Evolutionary conservation across 2,113 vertebrate genomes (phyloP), one percentile per base, ranked within the genome.

Genomic region (Morphnarchus princeps): DNA sequence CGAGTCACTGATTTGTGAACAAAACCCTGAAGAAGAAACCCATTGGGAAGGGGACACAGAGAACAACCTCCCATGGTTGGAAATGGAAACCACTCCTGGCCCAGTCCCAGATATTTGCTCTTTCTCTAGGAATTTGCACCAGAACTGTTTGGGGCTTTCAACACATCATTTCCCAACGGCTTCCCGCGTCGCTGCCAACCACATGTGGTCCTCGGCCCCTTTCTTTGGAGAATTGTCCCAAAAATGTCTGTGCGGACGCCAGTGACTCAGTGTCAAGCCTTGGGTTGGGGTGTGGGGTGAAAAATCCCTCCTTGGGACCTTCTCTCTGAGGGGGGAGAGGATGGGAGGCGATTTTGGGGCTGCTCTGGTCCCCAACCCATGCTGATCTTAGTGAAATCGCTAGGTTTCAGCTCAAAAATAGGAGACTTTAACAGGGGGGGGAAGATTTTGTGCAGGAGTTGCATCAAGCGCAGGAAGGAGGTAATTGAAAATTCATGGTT

Each of bases 101-200:
- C 32, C 28, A 0, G 1, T 2, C 52, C 65, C 42, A 71, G 49
- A 24, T 16, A 13, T 57, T 38, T 0, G 0, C 73, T 63, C 31
- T 72, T 85, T 34, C 52, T 45, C 45, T 47, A n/a, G 47, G 67
- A 74, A 74, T 67, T 26, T 22, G 29, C 47, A 40, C 29, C 76
- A 67, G 82, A 73, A 73, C 16, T 1, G 0, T 52, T 54, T 10
- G 2, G 52, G 45, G 54, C 31, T 87, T 76, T 82, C 90, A 69
- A 32, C 31, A 36, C 55, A 10, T 82, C 21, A 0, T 82, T 43
- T 49, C 54, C 45, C 34, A 10, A 29, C 0, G 1, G 66, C 66
- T 58, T 82, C 1, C 0, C 1, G 0, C 0, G 7, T 70, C 0
- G 4, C 31, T 57, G 65, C 58, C 73, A 45, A 34, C 82, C 43